A percentile compares a stretch with the other conserved stretches of the same genome.
These are phyloP conservation scores for Peromyscus attwateri DNA, from an alignment of 2,797 vertebrate species.

Conservation along the genomic window DNA sequence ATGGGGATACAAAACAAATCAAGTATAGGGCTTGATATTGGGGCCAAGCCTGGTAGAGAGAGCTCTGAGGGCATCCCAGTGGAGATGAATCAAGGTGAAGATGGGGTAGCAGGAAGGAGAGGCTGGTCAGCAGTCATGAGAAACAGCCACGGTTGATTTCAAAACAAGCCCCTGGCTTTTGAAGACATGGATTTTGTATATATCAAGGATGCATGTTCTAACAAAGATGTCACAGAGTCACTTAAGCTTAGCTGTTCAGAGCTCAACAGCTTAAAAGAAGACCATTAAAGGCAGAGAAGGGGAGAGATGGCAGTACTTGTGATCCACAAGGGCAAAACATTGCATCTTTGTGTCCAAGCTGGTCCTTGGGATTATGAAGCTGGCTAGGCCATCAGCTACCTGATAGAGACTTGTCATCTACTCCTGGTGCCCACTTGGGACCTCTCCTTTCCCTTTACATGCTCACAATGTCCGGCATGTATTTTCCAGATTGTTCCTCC, in stretches of 20 bases:
- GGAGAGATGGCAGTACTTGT: background rate
- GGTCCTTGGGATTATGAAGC: too few species aligned
- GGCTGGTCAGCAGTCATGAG: accelerated
- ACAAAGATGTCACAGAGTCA: accelerated
- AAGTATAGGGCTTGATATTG: accelerated
- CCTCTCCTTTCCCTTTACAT: background rate
- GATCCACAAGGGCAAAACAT: background rate
- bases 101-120: background rate
- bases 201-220: background rate
- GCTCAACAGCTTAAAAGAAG: background rate
- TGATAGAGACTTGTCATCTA: background rate
- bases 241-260: background rate
- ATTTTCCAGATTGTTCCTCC: background rate
- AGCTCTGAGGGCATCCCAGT: background rate
- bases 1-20: accelerated
- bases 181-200: background rate
- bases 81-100: background rate
- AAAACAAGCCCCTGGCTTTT: background rate
- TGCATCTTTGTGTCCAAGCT: background rate
- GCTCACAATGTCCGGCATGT: background rate
- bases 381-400: background rate
- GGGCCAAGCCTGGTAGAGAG: background rate
- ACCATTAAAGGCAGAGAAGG: background rate
- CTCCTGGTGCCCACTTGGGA: background rate
- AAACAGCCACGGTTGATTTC: background rate